These are phyloP conservation scores for Acipenser oxyrinchus DNA, from an alignment of 2,797 vertebrate species.

Conservation along the genomic window DNA sequence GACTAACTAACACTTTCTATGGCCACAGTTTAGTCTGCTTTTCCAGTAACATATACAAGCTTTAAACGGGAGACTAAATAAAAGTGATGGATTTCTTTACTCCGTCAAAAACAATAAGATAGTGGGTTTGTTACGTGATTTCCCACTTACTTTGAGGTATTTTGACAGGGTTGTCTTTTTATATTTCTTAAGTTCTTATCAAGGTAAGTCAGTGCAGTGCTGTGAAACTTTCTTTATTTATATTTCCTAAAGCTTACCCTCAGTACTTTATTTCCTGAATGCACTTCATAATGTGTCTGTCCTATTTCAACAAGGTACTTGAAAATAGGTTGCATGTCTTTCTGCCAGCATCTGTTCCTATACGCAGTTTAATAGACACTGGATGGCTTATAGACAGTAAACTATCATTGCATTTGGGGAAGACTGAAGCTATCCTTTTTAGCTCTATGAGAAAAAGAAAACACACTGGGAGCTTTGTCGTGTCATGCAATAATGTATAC, in stretches of 20 bases:
- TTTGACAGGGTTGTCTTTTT: background rate
- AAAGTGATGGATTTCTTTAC: slow-evolving; percentile 4
- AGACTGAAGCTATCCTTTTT: no score
- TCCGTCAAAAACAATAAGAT: background rate
- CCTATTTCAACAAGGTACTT: background rate
- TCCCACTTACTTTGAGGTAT: background rate
- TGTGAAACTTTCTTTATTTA: background rate
- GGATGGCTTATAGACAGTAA: no score
- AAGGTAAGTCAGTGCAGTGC: background rate
- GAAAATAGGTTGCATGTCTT: background rate
- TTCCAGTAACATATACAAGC: background rate
- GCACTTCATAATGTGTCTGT: background rate
- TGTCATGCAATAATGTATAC: no score
- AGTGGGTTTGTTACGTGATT: background rate
- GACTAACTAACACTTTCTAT: background rate
- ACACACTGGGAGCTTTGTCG: no score
- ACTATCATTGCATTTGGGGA: no score
- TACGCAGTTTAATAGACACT: background rate
- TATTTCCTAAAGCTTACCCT: background rate
- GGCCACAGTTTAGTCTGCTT: background rate
- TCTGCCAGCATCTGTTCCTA: background rate
- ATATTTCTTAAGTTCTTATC: background rate
- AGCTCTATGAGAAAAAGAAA: no score
- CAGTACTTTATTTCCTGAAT: slow-evolving; percentile 4
- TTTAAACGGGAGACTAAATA: slow-evolving; percentile 1